Evolutionary conservation across 2,113 vertebrate species (phyloP), one percentile per base, ranked within the genome.

Genomic region (Pelobates fuscus): DNA sequence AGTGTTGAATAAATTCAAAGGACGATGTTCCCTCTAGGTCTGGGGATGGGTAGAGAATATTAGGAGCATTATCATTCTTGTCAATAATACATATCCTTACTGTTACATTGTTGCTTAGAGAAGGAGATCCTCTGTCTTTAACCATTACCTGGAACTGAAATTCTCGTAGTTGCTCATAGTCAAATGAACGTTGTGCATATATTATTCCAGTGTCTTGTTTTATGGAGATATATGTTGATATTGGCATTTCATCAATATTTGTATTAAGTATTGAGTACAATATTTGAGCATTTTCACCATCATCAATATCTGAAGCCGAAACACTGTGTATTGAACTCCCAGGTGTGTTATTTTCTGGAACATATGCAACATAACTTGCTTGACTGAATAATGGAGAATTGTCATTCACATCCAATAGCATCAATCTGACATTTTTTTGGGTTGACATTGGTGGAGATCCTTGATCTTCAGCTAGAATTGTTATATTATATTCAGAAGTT

Each of bases 111-210:
- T 80, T 85, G 25, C 77, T 82, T 8, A 89, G 57, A 5, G 87
- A 79, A 0, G 86, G 84, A 2, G 84, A 84, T 1, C 88, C 88
- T 0, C 82, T 84, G 59, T 90, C 88, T 72, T 83, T 85, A 0
- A 70, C 87, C 67, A 71, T 86, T 0, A 89, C 65, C 3, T 25
- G 27, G 55, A 87, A 63, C 2, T 68, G 52, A 26, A 86, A 64
- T 69, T 62, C 75, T 23, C 64, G 71, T 4, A 79, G 63, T 41
- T 80, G 46, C 17, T 84, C 81, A 71, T 82, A 83, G 79, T 88
- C 84, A 76, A 85, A 84, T 1, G 80, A 77, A 21, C 74, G 70
- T 26, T 86, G 77, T 23, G 84, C 81, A 26, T 79, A 55, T 60
- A 92, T 75, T 2, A 79, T 84, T 37, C 69, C 69, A 49, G 23